Percentiles rank a stretch among this genome's conserved stretches.
Conservation (phyloP, 1,140 invertebrate species). For the Meloidogyne chitwoodi region DNA sequence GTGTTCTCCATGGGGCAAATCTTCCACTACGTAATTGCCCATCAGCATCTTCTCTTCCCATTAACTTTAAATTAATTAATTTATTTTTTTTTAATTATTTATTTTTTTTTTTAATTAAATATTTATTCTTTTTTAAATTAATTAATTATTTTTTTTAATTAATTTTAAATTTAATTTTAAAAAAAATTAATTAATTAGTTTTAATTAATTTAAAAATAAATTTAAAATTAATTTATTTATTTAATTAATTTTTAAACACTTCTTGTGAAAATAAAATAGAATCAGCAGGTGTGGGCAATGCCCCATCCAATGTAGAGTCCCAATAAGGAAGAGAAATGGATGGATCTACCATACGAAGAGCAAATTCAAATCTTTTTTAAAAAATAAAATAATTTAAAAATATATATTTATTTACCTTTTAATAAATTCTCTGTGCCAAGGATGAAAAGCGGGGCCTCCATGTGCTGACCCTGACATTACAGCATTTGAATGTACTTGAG, state of each 20-base stretch:
- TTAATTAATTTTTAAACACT: neutral
- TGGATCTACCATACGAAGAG: conserved; percentile 42
- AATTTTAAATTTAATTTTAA: neutral
- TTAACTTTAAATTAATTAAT: conserved; percentile 49
- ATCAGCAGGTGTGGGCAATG: conserved; percentile 7
- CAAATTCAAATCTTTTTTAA: conserved; percentile 37
- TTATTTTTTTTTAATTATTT: too few relatives aligned
- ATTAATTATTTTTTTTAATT: too few relatives aligned
- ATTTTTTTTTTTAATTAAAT: too few relatives aligned
- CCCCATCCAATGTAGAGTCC: conserved; percentile 25
- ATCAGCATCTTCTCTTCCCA: conserved; percentile 53
- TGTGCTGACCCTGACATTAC: neutral
- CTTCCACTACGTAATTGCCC: conserved; percentile 30
- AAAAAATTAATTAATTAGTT: too few relatives aligned
- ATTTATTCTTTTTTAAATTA: too few relatives aligned
- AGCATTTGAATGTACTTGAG: neutral
- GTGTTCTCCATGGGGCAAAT: conserved; percentile 38
- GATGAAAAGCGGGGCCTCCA: conserved; percentile 1
- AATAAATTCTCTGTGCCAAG: conserved; percentile 12
- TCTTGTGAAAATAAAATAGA: conserved; percentile 10
- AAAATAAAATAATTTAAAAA: neutral
- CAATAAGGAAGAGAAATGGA: conserved; percentile 40
- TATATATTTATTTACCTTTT: neutral
- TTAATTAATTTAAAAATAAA: too few relatives aligned
- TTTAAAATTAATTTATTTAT: too few relatives aligned